Base-by-base conservation (phyloP, 2,797 vertebrate genomes). In the Cryptoblepharus egeriae region DNA sequence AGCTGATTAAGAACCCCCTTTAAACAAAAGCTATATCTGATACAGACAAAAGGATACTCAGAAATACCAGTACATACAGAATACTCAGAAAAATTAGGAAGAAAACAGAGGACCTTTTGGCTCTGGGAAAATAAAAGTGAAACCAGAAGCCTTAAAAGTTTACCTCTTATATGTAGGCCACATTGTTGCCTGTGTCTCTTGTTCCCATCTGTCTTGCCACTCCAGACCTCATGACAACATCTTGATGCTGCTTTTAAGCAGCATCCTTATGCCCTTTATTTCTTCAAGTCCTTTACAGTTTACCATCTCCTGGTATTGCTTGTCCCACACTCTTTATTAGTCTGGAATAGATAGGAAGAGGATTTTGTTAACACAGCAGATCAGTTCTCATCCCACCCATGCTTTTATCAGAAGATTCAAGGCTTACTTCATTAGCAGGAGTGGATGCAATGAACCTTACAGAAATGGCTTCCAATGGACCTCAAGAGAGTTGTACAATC, bases 351-450 rank as follows among this genome's bases (percentile, higher is more conserved):
- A 37, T 26, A 63, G 22, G n/a, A 55, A 61, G 3, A 9, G 20
- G 57, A 24, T 81, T 65, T 65, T n/a, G n/a, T n/a, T 57, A 81
- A 67, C 5, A 35, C 7, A 87, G 35, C 30, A 76, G 39, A 37
- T 57, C 4, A 32, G 26, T 73, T 83, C 0, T 26, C 2, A 37
- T 69, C 22, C 37, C 5, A 57, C 9, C 71, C 0, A 0, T 69
- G 65, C 69, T 68, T 74, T 68, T 28, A 1, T 39, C 45, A 73
- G 83, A 4, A 16, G 77, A 67, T 0, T 15, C 37, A n/a, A 81
- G 79, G 49, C n/a, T 22, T 64, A 3, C 58, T 88, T 89, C 68
- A 52, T 16, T 52, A 52, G 49, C 13, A 52, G 49, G 49, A 52
- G 13, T 16, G 49, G 49, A 15, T 52, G 49, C 15, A 52, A 15